phyloP scores from a whole-genome alignment of 2,888 invertebrate species.

The Chelonus formosanus region DNA sequence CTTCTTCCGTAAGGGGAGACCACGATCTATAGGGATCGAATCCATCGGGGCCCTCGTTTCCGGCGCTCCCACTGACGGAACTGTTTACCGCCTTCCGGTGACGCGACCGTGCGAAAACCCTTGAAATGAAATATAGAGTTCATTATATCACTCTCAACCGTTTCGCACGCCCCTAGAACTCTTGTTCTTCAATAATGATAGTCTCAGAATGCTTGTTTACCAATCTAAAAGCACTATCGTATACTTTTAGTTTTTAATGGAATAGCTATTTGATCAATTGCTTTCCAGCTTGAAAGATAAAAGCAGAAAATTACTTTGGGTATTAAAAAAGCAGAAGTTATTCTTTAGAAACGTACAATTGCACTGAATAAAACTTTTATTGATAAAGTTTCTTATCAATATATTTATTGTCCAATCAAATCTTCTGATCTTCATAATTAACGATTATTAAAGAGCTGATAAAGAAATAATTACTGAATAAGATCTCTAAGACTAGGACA shows the following conservation, averaged over 20 bases:
- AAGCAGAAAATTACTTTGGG: not conserved
- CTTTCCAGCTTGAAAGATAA: not conserved
- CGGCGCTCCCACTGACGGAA: conserved; percentile 69
- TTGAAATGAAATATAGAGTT: conserved; percentile 36
- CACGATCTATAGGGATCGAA: conserved; percentile 70
- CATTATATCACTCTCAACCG: conserved; percentile 1
- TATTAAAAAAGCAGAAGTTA: no score
- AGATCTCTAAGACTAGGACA: no score
- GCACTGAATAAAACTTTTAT: no score
- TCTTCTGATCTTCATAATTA: no score
- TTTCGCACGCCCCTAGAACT: no score
- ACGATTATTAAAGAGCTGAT: no score
- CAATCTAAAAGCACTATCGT: conserved; percentile 1
- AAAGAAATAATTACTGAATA: no score
- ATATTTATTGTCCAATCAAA: no score
- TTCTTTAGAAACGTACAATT: no score
- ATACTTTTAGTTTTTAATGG: conserved; percentile 17
- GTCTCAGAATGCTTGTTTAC: conserved; percentile 13
- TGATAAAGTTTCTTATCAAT: no score
- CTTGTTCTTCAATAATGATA: conserved; percentile 24
- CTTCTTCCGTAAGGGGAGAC: conserved; percentile 76
- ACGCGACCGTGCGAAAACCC: conserved; percentile 86
- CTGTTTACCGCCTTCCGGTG: conserved; percentile 81
- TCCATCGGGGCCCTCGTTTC: conserved; percentile 68
- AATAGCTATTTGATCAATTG: conserved; percentile 3